Evolutionary conservation across 2,113 vertebrate species (phyloP), one percentile per base, ranked within the genome.

Genomic region (Plestiodon gilberti): DNA sequence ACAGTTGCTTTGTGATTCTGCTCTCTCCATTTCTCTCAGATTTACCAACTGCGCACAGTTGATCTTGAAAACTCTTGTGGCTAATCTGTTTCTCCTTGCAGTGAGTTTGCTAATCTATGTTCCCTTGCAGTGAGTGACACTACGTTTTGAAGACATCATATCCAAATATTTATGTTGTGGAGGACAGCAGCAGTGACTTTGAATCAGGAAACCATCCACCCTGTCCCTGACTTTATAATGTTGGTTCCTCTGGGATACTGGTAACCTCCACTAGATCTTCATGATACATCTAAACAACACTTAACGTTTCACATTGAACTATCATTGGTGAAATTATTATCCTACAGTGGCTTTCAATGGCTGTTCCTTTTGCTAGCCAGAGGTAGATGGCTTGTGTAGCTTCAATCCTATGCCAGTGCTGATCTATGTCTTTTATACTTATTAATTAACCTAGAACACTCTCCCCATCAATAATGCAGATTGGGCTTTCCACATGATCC

Each of bases 381-480:
- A 65, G 40, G 38, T n/a, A 84, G 40, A 43, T 38, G 22, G 59
- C 18, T 43, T 65, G 43, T 65, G 52, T 65, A 78, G 52, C 23
- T 57, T 23, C 61, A 84, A 48, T 77, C 64, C 35, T 48, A 77
- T 55, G 59, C 62, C 61, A 77, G 23, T 77, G 74, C 61, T 77
- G 15, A 85, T 69, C 30, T 67, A 77, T 55, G 62, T 28, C 57
- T 75, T 67, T 55, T 55, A 84, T 67, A 40, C 73, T 76, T 76
- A 65, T 84, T 84, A 64, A 84, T 77, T 77, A 84, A 84, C 83
- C 83, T 85, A 85, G 61, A 57, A 67, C 10, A 30, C n/a, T 67
- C 40, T 78, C 67, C 5, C 48, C 83, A 85, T 85, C 52, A 69
- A 78, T 85, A 55, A 85, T 77, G 14, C 61, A 76, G 73, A 76